These are phyloP conservation scores for Venusia cambrica DNA, from an alignment of 2,888 invertebrate genomes.

Conservation along the genomic window DNA sequence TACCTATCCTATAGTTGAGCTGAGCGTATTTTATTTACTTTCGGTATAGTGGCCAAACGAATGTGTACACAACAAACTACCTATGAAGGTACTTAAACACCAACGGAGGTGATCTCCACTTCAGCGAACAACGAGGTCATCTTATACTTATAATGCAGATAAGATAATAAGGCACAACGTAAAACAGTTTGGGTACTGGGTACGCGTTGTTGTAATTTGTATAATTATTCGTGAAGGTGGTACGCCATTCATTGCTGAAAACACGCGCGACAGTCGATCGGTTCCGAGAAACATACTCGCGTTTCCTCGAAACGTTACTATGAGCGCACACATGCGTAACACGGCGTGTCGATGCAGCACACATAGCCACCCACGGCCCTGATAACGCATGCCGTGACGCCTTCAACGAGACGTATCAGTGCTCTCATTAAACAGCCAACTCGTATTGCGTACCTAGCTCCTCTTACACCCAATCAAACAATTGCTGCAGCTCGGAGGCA, in stretches of 20 bases:
- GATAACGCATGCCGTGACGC: conserved; percentile 71
- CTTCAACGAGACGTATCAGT: conserved; percentile 62
- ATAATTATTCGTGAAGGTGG: conserved; percentile 36
- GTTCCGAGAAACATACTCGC: conserved; percentile 74
- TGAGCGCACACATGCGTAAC: conserved; percentile 56
- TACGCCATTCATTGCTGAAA: conserved; percentile 72
- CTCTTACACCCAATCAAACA: conserved; percentile 69
- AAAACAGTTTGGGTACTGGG: conserved; percentile 5
- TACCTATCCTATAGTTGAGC: background rate
- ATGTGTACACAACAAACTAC: conserved; percentile 11
- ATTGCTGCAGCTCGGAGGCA: conserved; percentile 44
- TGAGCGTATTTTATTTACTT: conserved; percentile 12
- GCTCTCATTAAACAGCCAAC: conserved; percentile 64
- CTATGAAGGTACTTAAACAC: conserved; percentile 19
- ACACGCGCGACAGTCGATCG: conserved; percentile 68
- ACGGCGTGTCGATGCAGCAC: conserved; percentile 50
- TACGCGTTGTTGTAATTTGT: conserved; percentile 18
- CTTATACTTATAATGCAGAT: conserved; percentile 28
- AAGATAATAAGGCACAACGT: conserved; percentile 31
- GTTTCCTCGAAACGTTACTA: conserved; percentile 78
- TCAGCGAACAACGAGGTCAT: conserved; percentile 31
- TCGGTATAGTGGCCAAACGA: conserved; percentile 13
- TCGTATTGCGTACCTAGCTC: conserved; percentile 66
- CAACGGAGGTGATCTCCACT: conserved; percentile 21
- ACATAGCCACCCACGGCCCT: conserved; percentile 63